Base-by-base conservation (phyloP, 2,888 invertebrate genomes). In the Plagodis dolabraria region DNA sequence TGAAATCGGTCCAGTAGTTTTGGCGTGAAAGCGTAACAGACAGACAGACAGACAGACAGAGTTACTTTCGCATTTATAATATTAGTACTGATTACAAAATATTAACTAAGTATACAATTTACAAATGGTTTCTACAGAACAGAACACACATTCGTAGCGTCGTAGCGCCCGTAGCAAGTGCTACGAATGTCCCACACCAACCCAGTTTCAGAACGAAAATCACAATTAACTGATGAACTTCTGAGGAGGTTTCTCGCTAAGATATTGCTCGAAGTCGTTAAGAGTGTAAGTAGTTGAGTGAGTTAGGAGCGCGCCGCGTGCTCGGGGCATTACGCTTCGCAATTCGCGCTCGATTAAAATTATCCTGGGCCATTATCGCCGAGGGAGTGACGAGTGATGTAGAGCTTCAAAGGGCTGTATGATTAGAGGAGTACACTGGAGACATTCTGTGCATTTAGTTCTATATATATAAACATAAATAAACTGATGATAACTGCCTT, bases 261-360 rank as follows among this genome's bases (percentile, higher is more conserved):
- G 56, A 61, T 57, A 57, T 57, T 56, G 48, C 53, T 56, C 40
- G 33, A 53, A 61, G 59, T 61, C 69, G 72, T 82, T 80, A 79
- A 75, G 77, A 79, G 75, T 80, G 75, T 79, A 75, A 75, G 81
- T 79, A 80, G 79, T 82, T 80, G 76, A 76, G 73, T 72, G 83
- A 83, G 81, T 81, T 81, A 78, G 79, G 78, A 77, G 65, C 9
- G 56, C 86, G 88, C 72, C 91, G 86, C 87, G 86, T 92, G 91
- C 77, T 80, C 43, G 67, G 76, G 75, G 76, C 87, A 89, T 91
- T 89, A 89, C 78, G 67, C 51, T 82, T 74, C 77, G 72, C 86
- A 86, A 86, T 90, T 91, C 87, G 89, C 89, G 89, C 82, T 82
- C 89, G 87, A 90, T 91, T 91, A 88, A 90, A 92, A 92, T 91